Evolutionary conservation across 2,888 invertebrate genomes (phyloP).

Genomic region (Hydrotaea cyrtoneurina): DNA sequence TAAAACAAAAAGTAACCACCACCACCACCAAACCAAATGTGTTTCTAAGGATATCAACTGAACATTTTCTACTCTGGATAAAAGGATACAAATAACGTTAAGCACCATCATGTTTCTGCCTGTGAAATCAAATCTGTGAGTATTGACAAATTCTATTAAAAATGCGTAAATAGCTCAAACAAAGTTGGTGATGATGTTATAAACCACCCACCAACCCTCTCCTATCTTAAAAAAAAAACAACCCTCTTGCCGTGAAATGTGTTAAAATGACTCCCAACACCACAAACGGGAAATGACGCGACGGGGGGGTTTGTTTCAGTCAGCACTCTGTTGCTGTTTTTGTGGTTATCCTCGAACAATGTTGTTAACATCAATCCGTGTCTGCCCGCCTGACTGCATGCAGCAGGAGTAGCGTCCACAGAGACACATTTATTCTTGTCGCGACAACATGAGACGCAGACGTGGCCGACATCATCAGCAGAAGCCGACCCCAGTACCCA

Average conservation of each 20-base stretch:
- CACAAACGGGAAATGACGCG: not conserved
- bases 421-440: slow-evolving; percentile 3
- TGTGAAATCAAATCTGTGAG: slow-evolving; percentile 80
- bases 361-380: slow-evolving; percentile 55
- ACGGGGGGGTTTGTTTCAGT: not conserved
- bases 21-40: slow-evolving; percentile 55
- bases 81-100: slow-evolving; percentile 33
- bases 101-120: slow-evolving; percentile 78
- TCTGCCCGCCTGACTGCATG: not conserved
- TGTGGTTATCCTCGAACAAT: slow-evolving; percentile 45
- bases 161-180: not conserved
- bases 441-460: not conserved
- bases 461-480: not conserved
- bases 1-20: not conserved
- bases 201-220: not conserved
- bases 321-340: slow-evolving; percentile 32
- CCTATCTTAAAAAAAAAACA: not conserved
- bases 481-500: no score
- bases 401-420: not conserved
- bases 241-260: not conserved
- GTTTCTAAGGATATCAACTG: slow-evolving; percentile 35
- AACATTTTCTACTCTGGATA: slow-evolving; percentile 13
- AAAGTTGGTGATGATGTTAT: not conserved
- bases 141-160: slow-evolving; percentile 61
- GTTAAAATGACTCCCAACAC: slow-evolving; percentile 1